Evolutionary conservation across 2,113 vertebrate genomes (phyloP).

Genomic region (Egretta garzetta): DNA sequence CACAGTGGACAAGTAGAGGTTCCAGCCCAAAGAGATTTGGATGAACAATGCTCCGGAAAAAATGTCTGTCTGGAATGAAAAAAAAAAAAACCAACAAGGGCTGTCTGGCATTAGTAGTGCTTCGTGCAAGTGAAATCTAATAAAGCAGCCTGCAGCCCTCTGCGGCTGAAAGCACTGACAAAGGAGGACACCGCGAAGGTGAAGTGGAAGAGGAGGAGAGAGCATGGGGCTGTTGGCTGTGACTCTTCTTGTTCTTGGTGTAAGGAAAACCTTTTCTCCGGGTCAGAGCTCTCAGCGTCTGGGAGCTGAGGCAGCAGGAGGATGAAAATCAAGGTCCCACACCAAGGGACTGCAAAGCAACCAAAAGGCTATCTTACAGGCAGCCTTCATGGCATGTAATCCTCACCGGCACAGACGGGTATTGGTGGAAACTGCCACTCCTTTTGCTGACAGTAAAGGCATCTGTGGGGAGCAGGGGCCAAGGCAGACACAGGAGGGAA

Average conservation of each 20-base stretch:
- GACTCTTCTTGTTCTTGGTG: neutral
- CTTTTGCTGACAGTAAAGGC: neutral
- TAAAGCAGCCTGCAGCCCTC: slow-evolving; percentile 1
- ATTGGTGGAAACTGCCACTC: neutral
- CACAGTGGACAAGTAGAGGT: slow-evolving; percentile 89
- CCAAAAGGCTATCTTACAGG: neutral
- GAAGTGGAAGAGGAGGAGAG: neutral
- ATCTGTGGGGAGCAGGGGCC: neutral
- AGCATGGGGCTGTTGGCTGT: neutral
- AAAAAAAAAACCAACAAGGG: neutral
- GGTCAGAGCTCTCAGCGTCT: neutral
- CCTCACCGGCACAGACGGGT: neutral
- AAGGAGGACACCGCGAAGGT: neutral
- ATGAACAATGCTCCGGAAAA: slow-evolving; percentile 94
- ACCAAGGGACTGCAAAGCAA: neutral
- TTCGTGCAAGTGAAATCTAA: slow-evolving; percentile 21
- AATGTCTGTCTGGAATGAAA: slow-evolving; percentile 86
- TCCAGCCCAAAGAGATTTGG: slow-evolving; percentile 89
- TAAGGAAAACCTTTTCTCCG: neutral
- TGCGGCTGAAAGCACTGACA: neutral
- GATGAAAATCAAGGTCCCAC: neutral
- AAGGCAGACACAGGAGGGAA: neutral
- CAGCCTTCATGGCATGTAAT: neutral
- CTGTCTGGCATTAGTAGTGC: neutral
- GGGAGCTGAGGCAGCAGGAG: neutral